Evolutionary conservation across 2,888 invertebrate genomes (phyloP).

Genomic region (Piscicola geometra): DNA sequence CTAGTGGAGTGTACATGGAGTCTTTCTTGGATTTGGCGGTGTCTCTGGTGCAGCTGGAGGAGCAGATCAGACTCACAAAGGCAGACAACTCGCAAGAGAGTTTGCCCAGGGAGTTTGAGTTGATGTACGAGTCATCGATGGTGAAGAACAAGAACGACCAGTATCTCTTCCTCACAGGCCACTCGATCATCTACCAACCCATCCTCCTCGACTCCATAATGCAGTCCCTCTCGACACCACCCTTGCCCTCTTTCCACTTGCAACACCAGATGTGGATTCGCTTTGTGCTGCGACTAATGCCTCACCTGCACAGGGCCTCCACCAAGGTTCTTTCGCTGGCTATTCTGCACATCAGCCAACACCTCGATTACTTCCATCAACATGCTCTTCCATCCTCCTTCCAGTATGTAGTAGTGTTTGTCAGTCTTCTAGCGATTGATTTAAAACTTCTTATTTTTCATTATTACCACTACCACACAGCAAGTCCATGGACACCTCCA

Average conservation of each 20-base stretch:
- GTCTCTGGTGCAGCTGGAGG: conserved; percentile 28
- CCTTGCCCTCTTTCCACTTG: conserved; percentile 49
- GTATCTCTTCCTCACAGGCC: conserved; percentile 54
- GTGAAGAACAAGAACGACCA: background rate
- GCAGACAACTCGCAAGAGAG: conserved; percentile 4
- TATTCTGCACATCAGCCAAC: conserved; percentile 72
- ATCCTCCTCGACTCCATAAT: conserved; percentile 73
- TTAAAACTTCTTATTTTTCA: too few species aligned
- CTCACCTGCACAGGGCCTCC: conserved; percentile 71
- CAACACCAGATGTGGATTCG: conserved; percentile 70
- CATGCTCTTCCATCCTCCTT: too few species aligned
- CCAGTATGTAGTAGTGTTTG: too few species aligned
- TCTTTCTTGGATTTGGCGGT: conserved; percentile 3
- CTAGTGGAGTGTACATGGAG: conserved; percentile 7
- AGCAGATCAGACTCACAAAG: conserved; percentile 2
- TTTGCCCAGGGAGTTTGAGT: conserved; percentile 31
- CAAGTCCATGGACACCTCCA: too few species aligned
- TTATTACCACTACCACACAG: too few species aligned
- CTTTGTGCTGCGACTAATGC: conserved; percentile 72
- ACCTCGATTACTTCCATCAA: conserved; percentile 63
- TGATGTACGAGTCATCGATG: background rate
- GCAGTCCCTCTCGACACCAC: conserved; percentile 9
- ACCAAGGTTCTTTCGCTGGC: conserved; percentile 73
- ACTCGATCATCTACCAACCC: conserved; percentile 65
- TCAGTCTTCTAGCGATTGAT: too few species aligned